A percentile compares a stretch with the other conserved stretches of the same genome.
These are phyloP conservation scores for Apantesis nais DNA, from an alignment of 2,888 invertebrate species.

Conservation along the genomic window DNA sequence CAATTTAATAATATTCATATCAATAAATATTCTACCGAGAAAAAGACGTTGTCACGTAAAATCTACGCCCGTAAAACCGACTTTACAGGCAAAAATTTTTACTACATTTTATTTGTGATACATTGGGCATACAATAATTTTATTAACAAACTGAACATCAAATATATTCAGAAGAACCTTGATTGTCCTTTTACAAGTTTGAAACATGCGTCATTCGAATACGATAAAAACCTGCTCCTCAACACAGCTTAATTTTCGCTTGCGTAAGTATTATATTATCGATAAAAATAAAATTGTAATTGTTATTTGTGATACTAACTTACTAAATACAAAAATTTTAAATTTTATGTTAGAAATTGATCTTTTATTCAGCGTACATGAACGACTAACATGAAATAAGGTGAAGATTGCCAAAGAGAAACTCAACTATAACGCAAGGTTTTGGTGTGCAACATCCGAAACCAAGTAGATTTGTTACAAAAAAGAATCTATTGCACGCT, in stretches of 20 bases:
- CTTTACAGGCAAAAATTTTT: too few species aligned
- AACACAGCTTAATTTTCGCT: neutral
- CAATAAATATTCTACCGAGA: too few species aligned
- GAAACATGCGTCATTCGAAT: slow-evolving; percentile 24
- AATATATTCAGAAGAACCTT: slow-evolving; percentile 15
- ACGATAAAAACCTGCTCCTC: slow-evolving; percentile 4
- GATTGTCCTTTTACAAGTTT: slow-evolving; percentile 23
- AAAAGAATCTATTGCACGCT: slow-evolving; percentile 49
- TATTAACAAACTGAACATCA: neutral
- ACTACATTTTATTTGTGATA: neutral
- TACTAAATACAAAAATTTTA: neutral
- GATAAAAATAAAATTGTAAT: neutral
- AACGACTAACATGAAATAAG: slow-evolving; percentile 32
- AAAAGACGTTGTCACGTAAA: too few species aligned
- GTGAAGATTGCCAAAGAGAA: slow-evolving; percentile 48
- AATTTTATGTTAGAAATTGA: neutral
- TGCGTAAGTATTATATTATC: neutral
- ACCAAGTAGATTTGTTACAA: slow-evolving; percentile 40
- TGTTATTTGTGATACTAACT: neutral
- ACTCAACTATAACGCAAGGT: slow-evolving; percentile 50
- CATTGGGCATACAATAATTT: neutral
- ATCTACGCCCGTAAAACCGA: neutral
- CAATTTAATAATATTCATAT: too few species aligned
- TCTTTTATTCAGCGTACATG: neutral
- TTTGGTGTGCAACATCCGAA: slow-evolving; percentile 52